Conservation (phyloP, 2,113 vertebrate species). For the Pithys albifrons region DNA sequence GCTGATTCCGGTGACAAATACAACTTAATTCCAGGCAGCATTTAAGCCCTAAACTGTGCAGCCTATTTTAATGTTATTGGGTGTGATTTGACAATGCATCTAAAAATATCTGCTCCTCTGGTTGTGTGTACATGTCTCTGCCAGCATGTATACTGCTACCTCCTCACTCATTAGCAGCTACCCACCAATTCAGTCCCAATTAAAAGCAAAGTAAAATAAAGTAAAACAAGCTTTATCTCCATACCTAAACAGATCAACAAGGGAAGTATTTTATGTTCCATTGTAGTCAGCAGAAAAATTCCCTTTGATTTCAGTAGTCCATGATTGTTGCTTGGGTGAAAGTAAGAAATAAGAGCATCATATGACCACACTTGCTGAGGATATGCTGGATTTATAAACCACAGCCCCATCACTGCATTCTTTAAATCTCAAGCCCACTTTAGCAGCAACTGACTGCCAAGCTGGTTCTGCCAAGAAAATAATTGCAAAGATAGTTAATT, state of each 20-base stretch:
- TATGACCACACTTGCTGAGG: not conserved
- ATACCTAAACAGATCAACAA: not conserved
- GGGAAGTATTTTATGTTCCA: not conserved
- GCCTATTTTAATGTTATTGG: not conserved
- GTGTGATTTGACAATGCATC: constrained; percentile 26
- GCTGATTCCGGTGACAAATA: not conserved
- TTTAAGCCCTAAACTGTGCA: not conserved
- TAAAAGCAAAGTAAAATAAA: not conserved
- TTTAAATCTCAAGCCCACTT: constrained; percentile 1
- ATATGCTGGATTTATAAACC: not conserved
- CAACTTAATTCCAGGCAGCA: not conserved
- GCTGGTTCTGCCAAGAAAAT: not conserved
- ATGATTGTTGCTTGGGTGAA: not conserved
- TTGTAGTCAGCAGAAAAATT: not conserved
- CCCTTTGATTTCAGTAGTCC: not conserved
- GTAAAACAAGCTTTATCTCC: not conserved
- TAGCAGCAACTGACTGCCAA: constrained; percentile 5
- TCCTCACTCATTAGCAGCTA: not conserved
- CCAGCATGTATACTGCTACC: not conserved
- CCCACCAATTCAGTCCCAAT: not conserved
- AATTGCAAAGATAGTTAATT: not conserved
- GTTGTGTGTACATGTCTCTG: not conserved
- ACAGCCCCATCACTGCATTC: not conserved
- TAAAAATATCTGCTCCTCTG: constrained; percentile 20
- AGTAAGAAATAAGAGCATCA: not conserved